Base-by-base conservation (phyloP, 2,888 invertebrate genomes). In the Metopia argyrocephala region DNA sequence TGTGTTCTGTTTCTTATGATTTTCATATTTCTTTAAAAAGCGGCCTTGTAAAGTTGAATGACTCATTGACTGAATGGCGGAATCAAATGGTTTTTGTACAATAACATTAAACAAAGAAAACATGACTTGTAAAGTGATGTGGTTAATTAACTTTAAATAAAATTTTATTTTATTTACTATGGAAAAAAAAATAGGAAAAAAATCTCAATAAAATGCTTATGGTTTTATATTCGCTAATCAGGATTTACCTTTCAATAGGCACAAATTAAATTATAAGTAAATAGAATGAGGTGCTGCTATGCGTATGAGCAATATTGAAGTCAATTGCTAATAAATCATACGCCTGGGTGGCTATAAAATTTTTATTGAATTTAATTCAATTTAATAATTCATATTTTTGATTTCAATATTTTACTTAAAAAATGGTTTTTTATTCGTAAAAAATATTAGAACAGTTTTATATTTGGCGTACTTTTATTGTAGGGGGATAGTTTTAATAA, bases 21-120 rank as follows among this genome's bases (percentile, higher is more conserved):
- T 62, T 62, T 31, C 50, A 46, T 54, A 59, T 62, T 69, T 59
- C 59, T 70, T 50, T 76, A 56, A 57, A 48, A 28, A 31, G 56
- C 23, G 56, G 3, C 57, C 25, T 20, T 73, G 28, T 56, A 48
- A 25, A 23, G 23, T 12, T 61, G 70, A 15, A 45, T 23, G 23
- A 12, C 23, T 65, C 18, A 23, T 6, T 38, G 74, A 50, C 25
- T 66, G 65, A 50, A 2, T 65, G n/a, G 9, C 25, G 28, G 48
- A 25, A 45, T 25, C 27, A 50, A 66, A 59, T 59, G 27, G 52
- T 45, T 66, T 48, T 52, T 21, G 48, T 15, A 56, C 25, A 62
- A 9, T 62, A 54, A 56, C 28, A 18, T 21, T 6, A 31, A 46
- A 64, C 27, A 61, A 15, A 25, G 12, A 18, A 68, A 73, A 54